These are phyloP conservation scores for Mesaphorura yosii DNA, from an alignment of 1,140 invertebrate genomes.

Conservation along the genomic window DNA sequence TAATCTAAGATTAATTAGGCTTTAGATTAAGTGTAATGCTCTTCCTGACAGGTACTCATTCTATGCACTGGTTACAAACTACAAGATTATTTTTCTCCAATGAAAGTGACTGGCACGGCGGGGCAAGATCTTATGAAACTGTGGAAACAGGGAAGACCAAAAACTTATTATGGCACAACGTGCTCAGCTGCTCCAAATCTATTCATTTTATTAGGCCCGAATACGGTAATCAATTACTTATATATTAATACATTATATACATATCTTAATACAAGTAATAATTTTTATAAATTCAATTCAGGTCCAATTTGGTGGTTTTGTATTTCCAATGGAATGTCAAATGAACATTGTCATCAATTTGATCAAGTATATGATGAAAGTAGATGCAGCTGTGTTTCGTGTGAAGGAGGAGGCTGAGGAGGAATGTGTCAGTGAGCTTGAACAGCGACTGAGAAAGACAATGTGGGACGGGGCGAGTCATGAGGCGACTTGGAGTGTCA, in stretches of 20 bases:
- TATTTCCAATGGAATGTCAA: constrained; percentile 22
- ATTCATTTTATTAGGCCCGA: constrained; percentile 12
- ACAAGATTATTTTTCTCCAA: constrained; percentile 13
- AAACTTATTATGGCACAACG: constrained; percentile 4
- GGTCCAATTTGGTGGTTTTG: not conserved
- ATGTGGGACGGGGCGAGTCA: not conserved
- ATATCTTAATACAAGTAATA: not conserved
- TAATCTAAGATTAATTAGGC: too few species aligned
- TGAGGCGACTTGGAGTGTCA: too few species aligned
- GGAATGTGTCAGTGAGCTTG: not conserved
- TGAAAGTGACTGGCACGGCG: constrained; percentile 10
- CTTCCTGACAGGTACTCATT: constrained; percentile 6
- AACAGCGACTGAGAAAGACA: not conserved
- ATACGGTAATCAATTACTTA: too few species aligned
- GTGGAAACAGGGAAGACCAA: constrained; percentile 13
- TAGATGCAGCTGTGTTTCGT: not conserved
- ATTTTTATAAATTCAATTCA: not conserved
- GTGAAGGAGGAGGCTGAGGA: constrained; percentile 1
- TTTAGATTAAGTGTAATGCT: not conserved
- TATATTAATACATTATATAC: too few species aligned
- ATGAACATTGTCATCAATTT: constrained; percentile 8
- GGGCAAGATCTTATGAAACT: constrained; percentile 8
- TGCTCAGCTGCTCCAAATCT: constrained; percentile 7
- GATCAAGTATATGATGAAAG: constrained; percentile 9
- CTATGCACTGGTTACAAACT: constrained; percentile 8